These are phyloP conservation scores for Pimpla rufipes DNA, from an alignment of 2,888 invertebrate genomes.

Conservation along the genomic window DNA sequence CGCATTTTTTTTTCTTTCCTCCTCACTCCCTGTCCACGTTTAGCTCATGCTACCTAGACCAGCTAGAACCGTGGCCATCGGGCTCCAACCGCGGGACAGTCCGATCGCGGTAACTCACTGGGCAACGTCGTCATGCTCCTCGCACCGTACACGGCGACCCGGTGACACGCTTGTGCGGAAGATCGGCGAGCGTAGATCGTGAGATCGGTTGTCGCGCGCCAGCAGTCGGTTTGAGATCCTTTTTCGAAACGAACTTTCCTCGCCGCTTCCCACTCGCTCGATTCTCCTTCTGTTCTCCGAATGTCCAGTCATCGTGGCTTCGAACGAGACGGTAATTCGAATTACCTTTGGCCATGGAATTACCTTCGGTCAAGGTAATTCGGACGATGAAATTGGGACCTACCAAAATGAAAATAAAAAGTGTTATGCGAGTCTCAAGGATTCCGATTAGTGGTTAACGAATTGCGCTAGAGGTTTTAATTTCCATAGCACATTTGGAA, in stretches of 20 bases:
- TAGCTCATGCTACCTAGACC: conserved; percentile 8
- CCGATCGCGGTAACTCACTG: conserved; percentile 46
- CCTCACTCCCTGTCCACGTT: conserved; percentile 41
- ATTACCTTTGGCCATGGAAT: too few species aligned
- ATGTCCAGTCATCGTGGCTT: background rate
- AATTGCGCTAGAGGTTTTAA: too few species aligned
- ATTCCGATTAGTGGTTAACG: too few species aligned
- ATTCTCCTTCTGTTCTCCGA: background rate
- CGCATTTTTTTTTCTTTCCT: too few species aligned
- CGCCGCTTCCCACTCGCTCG: conserved; percentile 2
- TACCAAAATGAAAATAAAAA: background rate
- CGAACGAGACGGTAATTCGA: too few species aligned
- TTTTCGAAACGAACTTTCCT: conserved; percentile 57
- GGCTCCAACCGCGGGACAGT: background rate
- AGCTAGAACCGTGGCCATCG: conserved; percentile 19
- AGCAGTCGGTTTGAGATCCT: conserved; percentile 56
- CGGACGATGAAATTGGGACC: background rate
- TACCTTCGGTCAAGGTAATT: conserved; percentile 12
- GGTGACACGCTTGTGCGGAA: conserved; percentile 62
- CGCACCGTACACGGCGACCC: conserved; percentile 39
- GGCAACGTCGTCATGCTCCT: conserved; percentile 2
- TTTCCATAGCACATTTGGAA: too few species aligned
- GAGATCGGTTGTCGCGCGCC: conserved; percentile 43
- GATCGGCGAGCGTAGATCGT: conserved; percentile 53
- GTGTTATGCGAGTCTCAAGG: too few species aligned